These are phyloP conservation scores for Andricus curvator DNA, from an alignment of 2,888 invertebrate genomes.

Conservation along the genomic window DNA sequence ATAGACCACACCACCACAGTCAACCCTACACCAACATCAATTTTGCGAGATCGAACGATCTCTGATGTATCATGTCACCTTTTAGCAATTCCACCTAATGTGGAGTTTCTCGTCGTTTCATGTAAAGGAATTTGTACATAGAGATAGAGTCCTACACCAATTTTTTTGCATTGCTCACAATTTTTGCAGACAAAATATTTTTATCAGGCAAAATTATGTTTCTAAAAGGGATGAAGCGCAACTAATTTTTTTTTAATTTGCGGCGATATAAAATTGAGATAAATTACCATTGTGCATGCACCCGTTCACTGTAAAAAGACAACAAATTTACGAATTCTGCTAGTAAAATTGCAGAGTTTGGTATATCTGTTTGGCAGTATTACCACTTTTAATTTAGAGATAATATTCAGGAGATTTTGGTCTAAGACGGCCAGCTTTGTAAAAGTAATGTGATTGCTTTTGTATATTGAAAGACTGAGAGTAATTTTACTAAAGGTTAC, in stretches of 20 bases:
- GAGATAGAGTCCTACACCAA: constrained; percentile 3
- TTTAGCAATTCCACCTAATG: constrained; percentile 66
- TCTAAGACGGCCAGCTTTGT: neutral
- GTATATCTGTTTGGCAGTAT: neutral
- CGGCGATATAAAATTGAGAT: too few relatives aligned
- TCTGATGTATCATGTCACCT: constrained; percentile 72
- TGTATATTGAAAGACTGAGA: too few relatives aligned
- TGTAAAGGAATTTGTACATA: constrained; percentile 18
- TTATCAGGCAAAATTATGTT: neutral
- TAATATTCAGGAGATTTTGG: neutral
- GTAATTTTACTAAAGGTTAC: too few relatives aligned
- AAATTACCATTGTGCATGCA: too few relatives aligned
- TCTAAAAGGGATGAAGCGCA: neutral
- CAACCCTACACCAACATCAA: constrained; percentile 74
- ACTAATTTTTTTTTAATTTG: neutral
- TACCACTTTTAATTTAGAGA: neutral
- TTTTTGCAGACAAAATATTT: neutral
- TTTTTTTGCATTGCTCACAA: neutral
- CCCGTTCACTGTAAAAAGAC: too few relatives aligned
- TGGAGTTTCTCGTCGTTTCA: constrained; percentile 60
- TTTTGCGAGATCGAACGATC: constrained; percentile 75
- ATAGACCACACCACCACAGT: constrained; percentile 76
- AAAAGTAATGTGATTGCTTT: too few relatives aligned
- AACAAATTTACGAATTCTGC: too few relatives aligned
- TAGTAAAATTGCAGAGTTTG: neutral